Base-by-base conservation (phyloP, 1,140 invertebrate genomes). In the Argopecten irradians region DNA sequence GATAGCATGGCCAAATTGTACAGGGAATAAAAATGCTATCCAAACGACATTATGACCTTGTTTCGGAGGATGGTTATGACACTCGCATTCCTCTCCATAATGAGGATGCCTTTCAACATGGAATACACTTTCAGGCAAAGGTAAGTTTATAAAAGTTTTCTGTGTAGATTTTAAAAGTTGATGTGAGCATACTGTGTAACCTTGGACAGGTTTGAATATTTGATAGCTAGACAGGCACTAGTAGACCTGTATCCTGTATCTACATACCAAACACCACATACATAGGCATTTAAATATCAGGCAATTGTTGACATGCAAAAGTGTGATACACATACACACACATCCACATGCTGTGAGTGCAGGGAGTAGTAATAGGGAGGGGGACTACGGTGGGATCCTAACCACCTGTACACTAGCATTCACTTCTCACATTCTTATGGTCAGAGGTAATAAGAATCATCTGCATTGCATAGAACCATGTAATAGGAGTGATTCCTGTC, bases 81-180 rank as follows among this genome's bases (percentile, higher is more conserved):
- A 97, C 97, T 86, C 97, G 98, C 92, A 98, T 99, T 93, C 98
- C 98, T 13, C 96, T 99, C 83, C 98, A 99, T 96, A 97, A 98
- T 87, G 98, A 99, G 90, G 98, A 99, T 96, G 98, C 98, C 83
- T 99, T 99, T 96, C 97, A 98, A 91, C 98, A 99, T 96, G 99
- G 99, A 89, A 99, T 99, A 95, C 97, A 97, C 93, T 99, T 99
- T 96, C 98, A 98, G 95, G 98, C 98, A 88, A 99, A 99, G 98
- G 99, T 99, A 96, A 95, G 95, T 85, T 82, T 88, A 34, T n/a
- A 28, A 71, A 71, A 71, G 55, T 71, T 71, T 71, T 71, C 28
- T 28, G n/a, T 71, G 13, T 22, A 46, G 19, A 84, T 39, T 84
- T 36, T 28, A 28, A 28, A 85, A 46, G 32, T 84, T 35, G 14